These are phyloP conservation scores for Ictidomys tridecemlineatus DNA, from an alignment of 2,113 vertebrate genomes.

Conservation along the genomic window DNA sequence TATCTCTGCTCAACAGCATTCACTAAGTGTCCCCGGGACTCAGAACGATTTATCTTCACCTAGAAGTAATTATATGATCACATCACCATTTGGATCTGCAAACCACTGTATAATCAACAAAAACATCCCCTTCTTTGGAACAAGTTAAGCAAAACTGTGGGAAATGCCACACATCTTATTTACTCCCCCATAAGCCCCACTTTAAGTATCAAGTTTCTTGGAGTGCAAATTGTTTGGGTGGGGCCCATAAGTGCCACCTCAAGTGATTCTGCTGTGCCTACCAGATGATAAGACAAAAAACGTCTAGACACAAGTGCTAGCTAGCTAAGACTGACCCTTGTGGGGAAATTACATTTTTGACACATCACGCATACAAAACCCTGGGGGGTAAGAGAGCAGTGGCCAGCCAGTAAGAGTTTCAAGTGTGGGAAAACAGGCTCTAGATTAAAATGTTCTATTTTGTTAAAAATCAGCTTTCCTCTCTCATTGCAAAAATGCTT, in stretches of 20 bases:
- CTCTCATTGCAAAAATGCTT: background rate
- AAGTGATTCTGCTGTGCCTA: background rate
- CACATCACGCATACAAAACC: background rate
- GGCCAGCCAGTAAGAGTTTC: background rate
- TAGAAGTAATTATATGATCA: constrained; percentile 5
- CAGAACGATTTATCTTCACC: background rate
- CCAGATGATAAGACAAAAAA: background rate
- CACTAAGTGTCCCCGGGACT: background rate
- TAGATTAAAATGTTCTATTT: background rate
- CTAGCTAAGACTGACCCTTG: constrained; percentile 36
- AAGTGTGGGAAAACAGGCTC: background rate
- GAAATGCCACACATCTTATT: constrained; percentile 44
- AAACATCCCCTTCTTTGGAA: constrained; percentile 27
- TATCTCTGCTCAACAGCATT: background rate
- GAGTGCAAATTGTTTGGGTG: constrained; percentile 42
- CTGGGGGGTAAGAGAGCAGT: background rate
- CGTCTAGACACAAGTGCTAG: constrained; percentile 58
- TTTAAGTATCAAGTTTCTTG: constrained; percentile 34
- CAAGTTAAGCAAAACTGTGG: constrained; percentile 56
- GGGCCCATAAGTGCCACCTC: background rate
- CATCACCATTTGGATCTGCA: background rate
- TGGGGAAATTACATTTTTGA: constrained; percentile 32
- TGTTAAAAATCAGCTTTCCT: background rate
- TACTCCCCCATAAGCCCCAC: background rate
- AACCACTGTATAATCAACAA: constrained; percentile 51